phyloP scores from a whole-genome alignment of 2,888 invertebrate species.

The Cryptocheilus praepositus region DNA sequence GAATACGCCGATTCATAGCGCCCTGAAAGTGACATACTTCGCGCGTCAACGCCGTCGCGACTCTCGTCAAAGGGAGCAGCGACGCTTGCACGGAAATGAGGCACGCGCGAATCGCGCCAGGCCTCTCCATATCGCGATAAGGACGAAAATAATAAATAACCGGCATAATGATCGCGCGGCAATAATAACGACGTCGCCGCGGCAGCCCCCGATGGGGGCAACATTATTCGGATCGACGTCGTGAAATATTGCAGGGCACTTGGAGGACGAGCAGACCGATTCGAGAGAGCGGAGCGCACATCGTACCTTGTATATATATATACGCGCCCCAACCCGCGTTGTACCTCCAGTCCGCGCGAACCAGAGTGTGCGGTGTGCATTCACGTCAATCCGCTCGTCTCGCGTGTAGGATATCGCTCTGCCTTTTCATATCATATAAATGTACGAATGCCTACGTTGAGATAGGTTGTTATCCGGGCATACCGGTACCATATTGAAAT shows the following conservation, averaged over 20 bases:
- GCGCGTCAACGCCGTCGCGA: no score
- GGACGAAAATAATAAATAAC: no score
- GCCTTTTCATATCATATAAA: constrained; percentile 16
- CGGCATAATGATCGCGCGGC: no score
- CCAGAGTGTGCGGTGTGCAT: constrained; percentile 22
- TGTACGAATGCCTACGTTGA: constrained; percentile 3
- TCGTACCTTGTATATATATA: constrained; percentile 1
- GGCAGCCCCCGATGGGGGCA: constrained; percentile 11
- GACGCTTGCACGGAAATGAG: no score
- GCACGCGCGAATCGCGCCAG: no score
- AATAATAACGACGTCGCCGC: neutral
- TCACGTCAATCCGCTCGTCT: constrained; percentile 44
- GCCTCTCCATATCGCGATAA: no score
- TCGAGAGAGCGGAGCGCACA: constrained; percentile 52
- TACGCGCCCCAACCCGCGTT: no score
- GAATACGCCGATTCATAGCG: no score
- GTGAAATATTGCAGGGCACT: constrained; percentile 39
- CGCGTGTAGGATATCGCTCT: constrained; percentile 10
- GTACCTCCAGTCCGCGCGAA: constrained; percentile 11
- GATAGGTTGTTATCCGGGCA: constrained; percentile 57
- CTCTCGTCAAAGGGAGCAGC: no score
- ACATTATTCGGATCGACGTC: constrained; percentile 47
- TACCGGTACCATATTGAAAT: constrained; percentile 64
- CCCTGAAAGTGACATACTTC: no score
- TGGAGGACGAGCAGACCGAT: constrained; percentile 57